Evolutionary conservation across 1,140 invertebrate species (phyloP).

Genomic region (Stratiolaelaps scimitus): DNA sequence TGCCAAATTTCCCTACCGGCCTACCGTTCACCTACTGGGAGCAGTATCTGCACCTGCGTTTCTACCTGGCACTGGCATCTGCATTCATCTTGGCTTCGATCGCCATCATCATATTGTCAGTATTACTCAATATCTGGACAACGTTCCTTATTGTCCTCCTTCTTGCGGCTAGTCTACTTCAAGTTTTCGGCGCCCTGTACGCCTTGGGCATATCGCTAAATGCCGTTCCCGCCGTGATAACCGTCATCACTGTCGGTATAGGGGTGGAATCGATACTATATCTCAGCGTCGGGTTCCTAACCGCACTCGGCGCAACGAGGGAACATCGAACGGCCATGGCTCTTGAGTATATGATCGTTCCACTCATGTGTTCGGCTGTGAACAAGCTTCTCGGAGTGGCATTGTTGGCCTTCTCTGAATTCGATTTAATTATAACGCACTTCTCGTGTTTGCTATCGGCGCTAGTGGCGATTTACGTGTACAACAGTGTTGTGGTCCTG

Average conservation of each 20-base stretch:
- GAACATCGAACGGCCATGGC: conserved; percentile 61
- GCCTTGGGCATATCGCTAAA: conserved; percentile 67
- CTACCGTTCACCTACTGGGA: conserved; percentile 92
- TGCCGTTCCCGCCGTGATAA: conserved; percentile 73
- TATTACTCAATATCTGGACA: conserved; percentile 70
- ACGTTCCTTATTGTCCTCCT: conserved; percentile 60
- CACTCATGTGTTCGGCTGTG: conserved; percentile 69
- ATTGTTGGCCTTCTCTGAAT: conserved; percentile 82
- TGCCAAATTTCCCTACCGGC: conserved; percentile 91
- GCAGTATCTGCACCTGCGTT: conserved; percentile 76
- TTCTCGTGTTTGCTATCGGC: conserved; percentile 73
- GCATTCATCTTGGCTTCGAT: conserved; percentile 60
- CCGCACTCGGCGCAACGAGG: conserved; percentile 60
- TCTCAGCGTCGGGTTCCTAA: conserved; percentile 65
- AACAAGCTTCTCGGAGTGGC: conserved; percentile 67
- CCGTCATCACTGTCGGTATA: conserved; percentile 73
- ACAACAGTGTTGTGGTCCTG: conserved; percentile 86
- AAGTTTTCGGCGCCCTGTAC: conserved; percentile 79
- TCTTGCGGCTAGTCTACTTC: conserved; percentile 59
- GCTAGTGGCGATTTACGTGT: conserved; percentile 65
- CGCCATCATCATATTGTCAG: conserved; percentile 56
- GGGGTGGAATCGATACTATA: conserved; percentile 47
- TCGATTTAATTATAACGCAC: conserved; percentile 86
- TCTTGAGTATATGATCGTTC: conserved; percentile 68
- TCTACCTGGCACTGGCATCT: conserved; percentile 61